Percentiles rank a stretch among this genome's conserved stretches.
These are phyloP conservation scores for Sesamia inferens DNA, from an alignment of 2,888 invertebrate species.

Conservation along the genomic window DNA sequence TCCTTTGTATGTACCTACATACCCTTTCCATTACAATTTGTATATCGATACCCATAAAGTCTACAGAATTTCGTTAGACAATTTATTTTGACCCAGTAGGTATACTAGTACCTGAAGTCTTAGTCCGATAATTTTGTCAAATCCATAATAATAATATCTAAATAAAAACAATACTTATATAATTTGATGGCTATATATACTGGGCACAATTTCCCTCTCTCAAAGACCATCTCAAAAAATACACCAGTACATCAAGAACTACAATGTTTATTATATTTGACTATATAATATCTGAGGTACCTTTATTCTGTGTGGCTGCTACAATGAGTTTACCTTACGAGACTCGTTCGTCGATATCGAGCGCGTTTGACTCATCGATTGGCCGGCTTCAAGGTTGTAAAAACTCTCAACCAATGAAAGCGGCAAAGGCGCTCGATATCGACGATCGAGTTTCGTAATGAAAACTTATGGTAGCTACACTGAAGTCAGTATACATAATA, in stretches of 20 bases:
- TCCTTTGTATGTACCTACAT: too few species aligned
- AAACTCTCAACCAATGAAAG: too few species aligned
- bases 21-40: too few species aligned
- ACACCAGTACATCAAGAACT: slow-evolving; percentile 18
- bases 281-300: slow-evolving; percentile 28
- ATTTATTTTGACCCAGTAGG: not conserved
- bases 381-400: too few species aligned
- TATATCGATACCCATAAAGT: not conserved
- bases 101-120: slow-evolving; percentile 36
- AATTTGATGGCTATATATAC: slow-evolving; percentile 23
- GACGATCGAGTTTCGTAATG: too few species aligned
- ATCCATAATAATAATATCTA: slow-evolving; percentile 7
- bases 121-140: slow-evolving; percentile 36
- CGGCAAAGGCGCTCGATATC: too few species aligned
- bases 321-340: too few species aligned
- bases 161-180: slow-evolving; percentile 26
- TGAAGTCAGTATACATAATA: slow-evolving; percentile 3
- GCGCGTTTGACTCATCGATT: too few species aligned
- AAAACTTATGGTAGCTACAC: too few species aligned
- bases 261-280: slow-evolving; percentile 17
- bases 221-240: slow-evolving; percentile 51
- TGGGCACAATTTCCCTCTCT: slow-evolving; percentile 8
- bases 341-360: too few species aligned
- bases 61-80: not conserved
- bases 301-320: slow-evolving; percentile 35